Evolutionary conservation across 2,797 vertebrate species (phyloP), one percentile per base, ranked within the genome.

Genomic region (Margarornis squamiger): DNA sequence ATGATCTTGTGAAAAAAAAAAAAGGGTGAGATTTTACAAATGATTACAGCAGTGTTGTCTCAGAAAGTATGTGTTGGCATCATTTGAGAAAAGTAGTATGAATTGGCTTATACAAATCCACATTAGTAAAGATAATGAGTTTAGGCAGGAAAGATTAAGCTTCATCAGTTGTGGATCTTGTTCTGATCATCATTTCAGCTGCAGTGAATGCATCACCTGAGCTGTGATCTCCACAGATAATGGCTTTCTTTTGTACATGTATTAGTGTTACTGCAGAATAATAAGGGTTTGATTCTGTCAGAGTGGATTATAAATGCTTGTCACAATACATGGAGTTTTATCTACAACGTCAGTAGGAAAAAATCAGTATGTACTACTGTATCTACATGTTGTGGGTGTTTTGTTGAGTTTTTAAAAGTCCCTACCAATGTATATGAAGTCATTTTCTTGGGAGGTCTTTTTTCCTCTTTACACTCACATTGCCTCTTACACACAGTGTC

Each of bases 151-250:
- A 82, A 63, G 67, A 94, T 91, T 89, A 82, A 82, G 79, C 27
- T 84, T 92, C 79, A 89, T 95, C 87, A 94, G 57, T 49, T 85
- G 67, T 45, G 36, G 36, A 48, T 94, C 77, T 86, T 88, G n/a
- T 88, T 92, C 62, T 85, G 84, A 70, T 91, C 32, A 58, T 62
- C 57, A 30, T 74, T 90, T 90, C 66, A 90, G 32, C 54, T 86
- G 76, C 65, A 88, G 52, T 86, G 49, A 92, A 65, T 77, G 38
- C 24, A 68, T 86, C 45, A 58, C 30, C 58, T 86, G 7, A 92
- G n/a, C 75, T 74, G 9, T 51, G 36, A 76, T 90, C 46, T 85
- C 41, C 43, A 66, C 21, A 87, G 55, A 62, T 5, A 27, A 51
- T 52, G 36, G 9, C 14, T 86, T 70, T 76, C 46, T 81, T 87